Evolutionary conservation across 1,140 invertebrate genomes (phyloP).

Genomic region (Samia ricini): DNA sequence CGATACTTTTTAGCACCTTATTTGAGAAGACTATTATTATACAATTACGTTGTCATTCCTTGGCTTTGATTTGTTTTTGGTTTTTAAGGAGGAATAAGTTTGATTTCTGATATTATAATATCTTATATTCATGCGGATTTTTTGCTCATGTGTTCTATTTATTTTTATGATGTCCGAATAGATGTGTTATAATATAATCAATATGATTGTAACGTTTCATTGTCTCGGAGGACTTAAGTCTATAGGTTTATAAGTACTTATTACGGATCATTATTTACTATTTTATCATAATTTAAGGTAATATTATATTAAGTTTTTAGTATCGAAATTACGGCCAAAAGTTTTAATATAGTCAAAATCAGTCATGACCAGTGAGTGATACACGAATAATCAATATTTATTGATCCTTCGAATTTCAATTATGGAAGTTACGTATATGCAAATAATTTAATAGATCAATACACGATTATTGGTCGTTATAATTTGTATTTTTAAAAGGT

Average conservation of each 20-base stretch:
- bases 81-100: slow-evolving; percentile 14
- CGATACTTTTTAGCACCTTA: too few relatives aligned
- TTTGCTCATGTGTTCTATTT: slow-evolving; percentile 68
- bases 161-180: slow-evolving; percentile 30
- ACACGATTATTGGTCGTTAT: slow-evolving; percentile 31
- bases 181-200: background rate
- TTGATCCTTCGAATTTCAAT: background rate
- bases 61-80: slow-evolving; percentile 26
- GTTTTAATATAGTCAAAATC: slow-evolving; percentile 65
- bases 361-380: slow-evolving; percentile 54
- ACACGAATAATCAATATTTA: slow-evolving; percentile 24
- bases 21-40: too few relatives aligned
- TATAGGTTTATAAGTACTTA: slow-evolving; percentile 44
- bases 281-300: slow-evolving; percentile 19
- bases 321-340: slow-evolving; percentile 69
- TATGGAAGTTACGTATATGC: background rate
- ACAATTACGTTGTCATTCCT: slow-evolving; percentile 48
- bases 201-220: background rate
- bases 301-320: slow-evolving; percentile 40
- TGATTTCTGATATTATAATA: slow-evolving; percentile 16
- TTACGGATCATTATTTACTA: slow-evolving; percentile 23
- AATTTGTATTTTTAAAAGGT: slow-evolving; percentile 37
- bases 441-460: slow-evolving; percentile 16
- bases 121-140: slow-evolving; percentile 37
- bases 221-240: background rate